Evolutionary conservation across 2,888 invertebrate species (phyloP).

Genomic region (Junonia oenone): DNA sequence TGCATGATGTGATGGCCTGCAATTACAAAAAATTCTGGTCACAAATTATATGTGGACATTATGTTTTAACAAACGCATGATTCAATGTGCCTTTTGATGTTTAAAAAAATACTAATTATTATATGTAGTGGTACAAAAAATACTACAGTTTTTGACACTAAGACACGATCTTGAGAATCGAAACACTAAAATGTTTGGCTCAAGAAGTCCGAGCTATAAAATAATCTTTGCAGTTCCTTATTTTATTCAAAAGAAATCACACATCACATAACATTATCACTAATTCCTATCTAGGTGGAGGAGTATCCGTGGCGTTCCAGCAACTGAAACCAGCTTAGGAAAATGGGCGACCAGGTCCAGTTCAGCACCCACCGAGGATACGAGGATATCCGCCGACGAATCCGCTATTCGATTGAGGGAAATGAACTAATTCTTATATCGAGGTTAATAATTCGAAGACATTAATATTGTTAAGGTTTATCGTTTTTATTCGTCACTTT

Average conservation of each 20-base stretch:
- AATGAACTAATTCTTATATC: conserved; percentile 40
- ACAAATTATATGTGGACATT: too few relatives aligned
- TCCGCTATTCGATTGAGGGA: conserved; percentile 57
- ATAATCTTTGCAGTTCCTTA: neutral
- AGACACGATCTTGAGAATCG: too few relatives aligned
- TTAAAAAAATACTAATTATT: neutral
- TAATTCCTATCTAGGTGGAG: conserved; percentile 38
- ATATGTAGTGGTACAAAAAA: neutral
- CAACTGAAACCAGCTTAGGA: conserved; percentile 45
- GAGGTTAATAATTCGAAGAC: neutral
- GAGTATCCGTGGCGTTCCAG: conserved; percentile 37
- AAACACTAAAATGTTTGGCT: neutral
- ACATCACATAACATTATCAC: neutral
- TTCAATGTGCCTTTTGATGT: too few relatives aligned
- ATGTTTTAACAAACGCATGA: too few relatives aligned
- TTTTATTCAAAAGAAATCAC: neutral
- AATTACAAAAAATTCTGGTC: too few relatives aligned
- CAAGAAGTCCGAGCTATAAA: neutral
- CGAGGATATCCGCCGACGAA: conserved; percentile 58
- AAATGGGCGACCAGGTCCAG: conserved; percentile 55
- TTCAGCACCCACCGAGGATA: conserved; percentile 65
- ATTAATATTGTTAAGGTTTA: too few relatives aligned
- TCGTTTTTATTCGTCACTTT: too few relatives aligned
- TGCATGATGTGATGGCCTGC: too few relatives aligned
- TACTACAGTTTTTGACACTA: neutral